A percentile compares a stretch with the other conserved stretches of the same genome.
Conservation (phyloP, 2,113 vertebrate genomes). For the Carassius carassius region DNA sequence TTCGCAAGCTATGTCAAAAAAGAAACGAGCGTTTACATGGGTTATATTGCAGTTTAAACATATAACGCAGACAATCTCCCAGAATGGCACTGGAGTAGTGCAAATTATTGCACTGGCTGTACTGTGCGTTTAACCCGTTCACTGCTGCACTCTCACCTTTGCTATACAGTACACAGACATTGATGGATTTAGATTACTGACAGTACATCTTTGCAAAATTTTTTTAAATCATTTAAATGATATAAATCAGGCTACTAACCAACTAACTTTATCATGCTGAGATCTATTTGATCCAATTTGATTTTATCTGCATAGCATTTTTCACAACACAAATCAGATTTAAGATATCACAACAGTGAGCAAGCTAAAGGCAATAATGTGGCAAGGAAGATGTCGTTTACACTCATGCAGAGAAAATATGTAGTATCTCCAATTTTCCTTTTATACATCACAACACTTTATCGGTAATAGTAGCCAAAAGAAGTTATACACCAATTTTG, state of each 20-base stretch:
- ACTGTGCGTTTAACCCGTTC: conserved; percentile 50
- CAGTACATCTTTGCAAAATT: not conserved
- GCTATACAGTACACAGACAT: not conserved
- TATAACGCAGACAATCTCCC: conserved; percentile 38
- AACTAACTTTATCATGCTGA: too few relatives aligned
- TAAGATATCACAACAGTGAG: not conserved
- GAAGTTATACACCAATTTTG: not conserved
- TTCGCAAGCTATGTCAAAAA: not conserved
- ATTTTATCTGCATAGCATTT: not conserved
- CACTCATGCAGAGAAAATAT: not conserved
- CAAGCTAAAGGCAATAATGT: not conserved
- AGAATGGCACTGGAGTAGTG: conserved; percentile 57
- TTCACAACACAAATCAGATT: not conserved
- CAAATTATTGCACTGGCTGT: conserved; percentile 56
- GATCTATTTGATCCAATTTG: not conserved
- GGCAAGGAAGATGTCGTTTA: not conserved
- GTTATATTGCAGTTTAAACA: not conserved
- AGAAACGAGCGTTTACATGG: not conserved
- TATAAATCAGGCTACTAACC: not conserved
- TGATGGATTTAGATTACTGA: not conserved
- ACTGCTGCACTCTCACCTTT: not conserved
- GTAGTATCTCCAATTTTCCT: not conserved
- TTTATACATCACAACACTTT: not conserved
- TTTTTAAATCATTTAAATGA: not conserved
- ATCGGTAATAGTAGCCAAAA: not conserved